Evolutionary conservation across 2,113 vertebrate species (phyloP).

Genomic region (Typhlomys cinereus): DNA sequence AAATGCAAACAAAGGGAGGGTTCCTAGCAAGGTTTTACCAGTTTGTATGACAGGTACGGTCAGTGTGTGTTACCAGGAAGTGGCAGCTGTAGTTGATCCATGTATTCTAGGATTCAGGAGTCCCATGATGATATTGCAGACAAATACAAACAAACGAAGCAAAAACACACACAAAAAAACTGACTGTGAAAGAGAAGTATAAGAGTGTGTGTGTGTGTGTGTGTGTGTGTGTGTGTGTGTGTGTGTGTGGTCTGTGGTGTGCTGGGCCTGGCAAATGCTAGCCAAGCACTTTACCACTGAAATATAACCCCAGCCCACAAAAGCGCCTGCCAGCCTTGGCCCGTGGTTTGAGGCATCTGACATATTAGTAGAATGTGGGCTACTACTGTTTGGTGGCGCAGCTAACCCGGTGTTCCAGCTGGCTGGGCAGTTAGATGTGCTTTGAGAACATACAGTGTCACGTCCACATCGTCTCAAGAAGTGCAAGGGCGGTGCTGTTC

Average conservation of each 20-base stretch:
- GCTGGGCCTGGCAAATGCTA: neutral
- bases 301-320: neutral
- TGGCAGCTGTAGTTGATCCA: neutral
- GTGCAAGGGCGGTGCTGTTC: neutral
- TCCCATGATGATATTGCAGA: neutral
- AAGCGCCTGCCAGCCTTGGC: neutral
- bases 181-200: too few species aligned
- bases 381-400: too few species aligned
- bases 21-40: neutral
- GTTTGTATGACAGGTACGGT: neutral
- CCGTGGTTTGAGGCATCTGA: neutral
- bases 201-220: neutral
- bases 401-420: neutral
- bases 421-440: neutral
- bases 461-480: neutral
- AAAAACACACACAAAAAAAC: too few species aligned
- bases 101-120: neutral
- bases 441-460: neutral
- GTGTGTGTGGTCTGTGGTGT: neutral
- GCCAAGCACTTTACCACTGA: neutral
- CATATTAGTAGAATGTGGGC: neutral
- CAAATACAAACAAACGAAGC: too few species aligned
- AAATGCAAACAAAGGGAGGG: neutral
- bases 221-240: neutral
- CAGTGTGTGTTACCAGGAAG: neutral